These are phyloP conservation scores for Hipparchia sbordonii DNA, from an alignment of 2,888 invertebrate genomes.

Conservation along the genomic window DNA sequence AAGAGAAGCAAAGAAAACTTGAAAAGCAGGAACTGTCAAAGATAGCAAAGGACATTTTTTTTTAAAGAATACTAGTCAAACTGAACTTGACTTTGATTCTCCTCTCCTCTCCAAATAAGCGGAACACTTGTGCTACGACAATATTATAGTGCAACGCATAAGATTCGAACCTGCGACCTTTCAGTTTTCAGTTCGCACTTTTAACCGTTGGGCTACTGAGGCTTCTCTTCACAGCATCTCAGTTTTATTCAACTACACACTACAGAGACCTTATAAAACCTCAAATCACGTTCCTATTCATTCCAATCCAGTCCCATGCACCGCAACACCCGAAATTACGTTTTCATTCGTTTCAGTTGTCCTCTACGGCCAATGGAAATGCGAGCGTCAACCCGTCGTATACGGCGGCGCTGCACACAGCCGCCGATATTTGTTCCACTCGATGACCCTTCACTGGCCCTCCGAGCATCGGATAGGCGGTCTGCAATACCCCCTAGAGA, in stretches of 20 bases:
- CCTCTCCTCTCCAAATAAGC: too few relatives aligned
- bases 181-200: too few relatives aligned
- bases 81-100: too few relatives aligned
- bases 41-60: too few relatives aligned
- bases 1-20: too few relatives aligned
- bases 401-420: constrained; percentile 66
- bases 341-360: constrained; percentile 51
- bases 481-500: constrained; percentile 62
- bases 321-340: neutral
- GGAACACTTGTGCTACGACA: too few relatives aligned
- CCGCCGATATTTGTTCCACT: constrained; percentile 66
- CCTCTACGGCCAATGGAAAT: constrained; percentile 56
- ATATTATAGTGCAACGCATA: too few relatives aligned
- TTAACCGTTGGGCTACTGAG: too few relatives aligned
- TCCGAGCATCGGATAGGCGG: constrained; percentile 64
- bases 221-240: neutral
- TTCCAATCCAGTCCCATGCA: neutral
- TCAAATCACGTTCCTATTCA: neutral
- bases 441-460: constrained; percentile 59
- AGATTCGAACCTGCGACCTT: too few relatives aligned
- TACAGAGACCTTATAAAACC: neutral
- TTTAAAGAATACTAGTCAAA: too few relatives aligned
- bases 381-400: constrained; percentile 51
- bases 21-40: too few relatives aligned
- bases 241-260: neutral